Evolutionary conservation across 2,888 invertebrate species (phyloP), one percentile per base, ranked within the genome.

Genomic region (Saturnia japonica): DNA sequence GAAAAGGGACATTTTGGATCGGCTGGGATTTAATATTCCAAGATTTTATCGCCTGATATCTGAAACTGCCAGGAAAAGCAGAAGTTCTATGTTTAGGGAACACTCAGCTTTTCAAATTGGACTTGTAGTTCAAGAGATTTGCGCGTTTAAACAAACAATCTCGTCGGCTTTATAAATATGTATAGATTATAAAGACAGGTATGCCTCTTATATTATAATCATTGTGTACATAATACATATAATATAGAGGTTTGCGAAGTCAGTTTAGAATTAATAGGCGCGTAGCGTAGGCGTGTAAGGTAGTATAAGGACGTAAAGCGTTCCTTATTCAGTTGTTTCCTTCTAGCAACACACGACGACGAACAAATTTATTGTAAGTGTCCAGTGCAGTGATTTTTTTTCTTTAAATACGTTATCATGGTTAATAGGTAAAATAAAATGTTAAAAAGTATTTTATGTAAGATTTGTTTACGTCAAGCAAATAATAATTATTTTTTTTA

Each of bases 221-320:
- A 57, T 57, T 22, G 25, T 57, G 25, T 28, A 22, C 22, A 70
- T 45, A 57, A n/a, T 68, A 28, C 11, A 34, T 51, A 11, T 40
- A 72, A 68, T 64, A 70, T 16, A 22, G 42, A 72, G 28, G 43
- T 42, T 68, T 51, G n/a, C 11, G 47, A 19, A 25, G 57, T 60
- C 28, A 43, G 67, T 43, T 67, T 14, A 14, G 42, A 43, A 42
- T 72, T 67, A 69, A 74, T 73, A 75, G 73, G 75, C 70, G 71
- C 71, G 72, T 57, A 67, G 89, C 91, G 93, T 93, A 89, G 93
- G 93, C 87, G 91, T 82, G 45, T 70, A 71, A 68, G 70, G 74
- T 74, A 81, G 84, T 93, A 93, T 92, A 93, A 93, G 91, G 91
- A 84, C 80, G 74, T 76, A 72, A 78, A 76, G 73, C 79, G 74